Evolutionary conservation across 2,797 vertebrate genomes (phyloP).

Genomic region (Sebastes vulpes): DNA sequence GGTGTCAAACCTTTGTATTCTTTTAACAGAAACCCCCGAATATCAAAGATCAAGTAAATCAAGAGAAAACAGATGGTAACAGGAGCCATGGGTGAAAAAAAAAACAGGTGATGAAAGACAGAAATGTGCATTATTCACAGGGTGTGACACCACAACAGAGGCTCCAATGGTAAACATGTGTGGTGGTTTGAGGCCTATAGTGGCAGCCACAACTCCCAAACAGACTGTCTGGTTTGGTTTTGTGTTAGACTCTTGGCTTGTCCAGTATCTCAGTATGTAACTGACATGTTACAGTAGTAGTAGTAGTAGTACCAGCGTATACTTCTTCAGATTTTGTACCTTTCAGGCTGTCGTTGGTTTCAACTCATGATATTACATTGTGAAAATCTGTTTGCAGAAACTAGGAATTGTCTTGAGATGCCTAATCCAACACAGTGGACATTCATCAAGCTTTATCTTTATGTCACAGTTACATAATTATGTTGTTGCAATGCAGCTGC

Average conservation of each 20-base stretch:
- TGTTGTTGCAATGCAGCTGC: background rate
- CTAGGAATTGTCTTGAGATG: background rate
- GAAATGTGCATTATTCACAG: conserved; percentile 60
- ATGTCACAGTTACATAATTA: background rate
- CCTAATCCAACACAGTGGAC: background rate
- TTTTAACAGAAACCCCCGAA: conserved; percentile 3
- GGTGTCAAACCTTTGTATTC: background rate
- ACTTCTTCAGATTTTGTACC: background rate
- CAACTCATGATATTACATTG: background rate
- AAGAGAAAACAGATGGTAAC: conserved; percentile 40
- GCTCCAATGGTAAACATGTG: conserved; percentile 73
- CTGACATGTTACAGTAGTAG: background rate
- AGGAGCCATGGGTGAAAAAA: conserved; percentile 18
- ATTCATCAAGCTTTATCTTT: background rate
- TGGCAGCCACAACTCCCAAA: conserved; percentile 10
- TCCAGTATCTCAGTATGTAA: background rate
- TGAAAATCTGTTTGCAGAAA: background rate
- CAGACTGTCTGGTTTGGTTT: conserved; percentile 10
- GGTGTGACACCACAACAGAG: conserved; percentile 73
- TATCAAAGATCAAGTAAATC: conserved; percentile 35
- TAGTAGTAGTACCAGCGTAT: background rate
- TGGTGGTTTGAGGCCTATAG: conserved; percentile 48
- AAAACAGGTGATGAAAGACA: conserved; percentile 58
- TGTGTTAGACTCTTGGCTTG: background rate
- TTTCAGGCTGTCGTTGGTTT: background rate